Percentiles rank a stretch among this genome's conserved stretches.
Evolutionary conservation across 2,888 invertebrate species (phyloP).

Genomic region (Operophtera brumata): DNA sequence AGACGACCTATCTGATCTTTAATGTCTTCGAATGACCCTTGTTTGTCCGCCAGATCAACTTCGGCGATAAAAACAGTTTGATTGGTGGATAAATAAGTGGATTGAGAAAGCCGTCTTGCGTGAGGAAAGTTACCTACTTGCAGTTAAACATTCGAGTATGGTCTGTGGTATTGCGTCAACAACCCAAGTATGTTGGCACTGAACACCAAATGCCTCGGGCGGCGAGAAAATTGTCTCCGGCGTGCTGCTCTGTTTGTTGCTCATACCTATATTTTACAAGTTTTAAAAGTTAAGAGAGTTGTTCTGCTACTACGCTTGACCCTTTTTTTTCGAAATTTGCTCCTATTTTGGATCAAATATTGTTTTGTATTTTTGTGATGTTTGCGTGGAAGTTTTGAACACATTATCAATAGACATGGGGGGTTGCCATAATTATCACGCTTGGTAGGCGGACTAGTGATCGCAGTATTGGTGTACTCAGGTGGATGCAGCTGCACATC

Average conservation of each 20-base stretch:
- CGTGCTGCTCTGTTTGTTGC: slow-evolving; percentile 8
- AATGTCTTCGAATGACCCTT: slow-evolving; percentile 27
- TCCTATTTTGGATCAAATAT: too few relatives aligned
- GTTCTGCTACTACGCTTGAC: too few relatives aligned
- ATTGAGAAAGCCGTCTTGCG: neutral
- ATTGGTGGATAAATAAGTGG: slow-evolving; percentile 11
- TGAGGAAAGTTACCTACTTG: too few relatives aligned
- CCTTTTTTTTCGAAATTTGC: too few relatives aligned
- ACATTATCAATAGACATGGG: too few relatives aligned
- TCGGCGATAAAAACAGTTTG: slow-evolving; percentile 7
- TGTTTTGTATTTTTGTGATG: too few relatives aligned
- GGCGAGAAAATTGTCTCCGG: slow-evolving; percentile 19
- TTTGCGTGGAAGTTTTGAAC: too few relatives aligned
- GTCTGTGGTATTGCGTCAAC: slow-evolving; percentile 3
- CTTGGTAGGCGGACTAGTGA: too few relatives aligned
- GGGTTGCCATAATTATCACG: too few relatives aligned
- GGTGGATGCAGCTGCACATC: too few relatives aligned
- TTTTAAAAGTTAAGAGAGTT: neutral
- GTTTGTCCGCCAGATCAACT: slow-evolving; percentile 22
- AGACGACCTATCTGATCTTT: slow-evolving; percentile 20
- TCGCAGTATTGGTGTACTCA: too few relatives aligned
- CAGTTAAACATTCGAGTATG: slow-evolving; percentile 4
- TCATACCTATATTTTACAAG: slow-evolving; percentile 11
- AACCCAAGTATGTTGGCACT: slow-evolving; percentile 22
- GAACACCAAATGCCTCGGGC: slow-evolving; percentile 13